Base-by-base conservation (phyloP, 2,888 invertebrate species). In the Trachelus stipa region DNA sequence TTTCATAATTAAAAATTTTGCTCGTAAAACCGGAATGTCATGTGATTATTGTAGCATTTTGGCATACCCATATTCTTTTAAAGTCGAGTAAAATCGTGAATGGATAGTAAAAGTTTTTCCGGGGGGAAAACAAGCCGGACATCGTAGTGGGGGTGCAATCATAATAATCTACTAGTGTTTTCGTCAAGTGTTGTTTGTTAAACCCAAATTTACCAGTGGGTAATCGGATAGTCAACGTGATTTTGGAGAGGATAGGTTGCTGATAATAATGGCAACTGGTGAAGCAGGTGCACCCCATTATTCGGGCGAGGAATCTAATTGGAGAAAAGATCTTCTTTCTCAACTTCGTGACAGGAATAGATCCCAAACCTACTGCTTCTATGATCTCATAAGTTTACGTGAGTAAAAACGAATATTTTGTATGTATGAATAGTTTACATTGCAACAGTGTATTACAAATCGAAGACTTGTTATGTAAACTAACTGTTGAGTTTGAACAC, bases 351-450 rank as follows among this genome's bases (percentile, higher is more conserved):
- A 94, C 81, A 93, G 97, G 88, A 96, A 97, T 91, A 95, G 94
- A 91, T 93, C 93, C 81, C 96, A 97, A 92, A 95, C 95, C 34
- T 92, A 93, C 80, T 94, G 95, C 87, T 97, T 96, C 91, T 95
- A 95, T 85, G 97, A 97, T 88, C 94, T 97, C 81, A 95, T 97
- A 86, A 92, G 94, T 84, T 95, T 96, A 92, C 97, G 97, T 97
- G 94, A 95, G 96, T 93, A 80, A 80, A 82, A 68, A 83, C 77
- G 82, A 81, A 74, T 82, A 69, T 75, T 71, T 73, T 76, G 71
- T 73, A 79, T 37, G 76, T 69, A 77, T 79, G 78, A 30, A 83
- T 81, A 79, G 81, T 77, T 76, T 30, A 68, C 35, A 74, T 75
- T 78, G 31, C 77, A 81, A 82, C 78, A 76, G 33, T 78, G 75